Percentiles rank a stretch among this genome's conserved stretches.
phyloP scores from a whole-genome alignment of 2,113 vertebrate species.

The Cyanocitta stelleri region DNA sequence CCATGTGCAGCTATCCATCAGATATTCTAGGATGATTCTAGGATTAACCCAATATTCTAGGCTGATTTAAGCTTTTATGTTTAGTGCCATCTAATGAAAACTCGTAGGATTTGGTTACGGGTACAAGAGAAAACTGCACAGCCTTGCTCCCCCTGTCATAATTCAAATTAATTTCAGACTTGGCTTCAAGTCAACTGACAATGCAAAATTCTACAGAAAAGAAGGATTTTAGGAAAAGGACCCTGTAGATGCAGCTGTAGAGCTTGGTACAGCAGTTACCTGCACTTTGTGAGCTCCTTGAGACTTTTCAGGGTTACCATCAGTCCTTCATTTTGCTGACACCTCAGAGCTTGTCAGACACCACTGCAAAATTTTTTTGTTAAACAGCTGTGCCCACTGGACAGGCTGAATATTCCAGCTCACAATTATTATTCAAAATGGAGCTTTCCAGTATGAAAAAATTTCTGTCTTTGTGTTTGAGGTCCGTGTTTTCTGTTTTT shows the following conservation, averaged over 20 bases:
- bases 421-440: not conserved
- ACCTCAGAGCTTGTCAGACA: not conserved
- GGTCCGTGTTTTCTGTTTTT: not conserved
- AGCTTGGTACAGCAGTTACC: not conserved
- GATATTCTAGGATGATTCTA: not conserved
- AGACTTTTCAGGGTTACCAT: not conserved
- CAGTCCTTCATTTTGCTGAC: not conserved
- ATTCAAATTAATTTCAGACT: not conserved
- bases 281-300: not conserved
- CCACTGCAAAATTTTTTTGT: not conserved
- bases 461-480: not conserved
- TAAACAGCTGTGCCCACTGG: not conserved
- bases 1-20: not conserved
- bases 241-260: not conserved
- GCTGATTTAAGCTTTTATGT: not conserved
- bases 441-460: not conserved
- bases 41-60: not conserved
- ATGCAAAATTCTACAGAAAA: not conserved
- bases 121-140: not conserved
- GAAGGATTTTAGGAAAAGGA: not conserved
- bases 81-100: not conserved
- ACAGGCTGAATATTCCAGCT: not conserved
- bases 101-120: accelerated
- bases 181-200: not conserved
- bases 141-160: not conserved